Conservation (phyloP, 2,113 vertebrate species). For the Pelmatolapia mariae region DNA sequence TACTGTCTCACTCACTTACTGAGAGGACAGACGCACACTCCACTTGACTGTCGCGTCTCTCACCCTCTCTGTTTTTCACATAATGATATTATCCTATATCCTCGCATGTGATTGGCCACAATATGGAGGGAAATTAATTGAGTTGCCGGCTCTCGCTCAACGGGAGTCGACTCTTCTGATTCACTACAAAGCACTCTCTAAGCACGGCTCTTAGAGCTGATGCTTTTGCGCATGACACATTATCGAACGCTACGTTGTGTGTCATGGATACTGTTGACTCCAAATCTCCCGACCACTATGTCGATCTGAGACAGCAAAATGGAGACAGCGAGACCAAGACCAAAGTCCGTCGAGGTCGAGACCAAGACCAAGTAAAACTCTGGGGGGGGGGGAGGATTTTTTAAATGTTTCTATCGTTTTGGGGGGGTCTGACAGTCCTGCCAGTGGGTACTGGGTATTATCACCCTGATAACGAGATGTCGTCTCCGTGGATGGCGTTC, state of each 20-base stretch:
- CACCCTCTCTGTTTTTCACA: neutral
- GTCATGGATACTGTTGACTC: neutral
- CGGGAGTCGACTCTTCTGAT: neutral
- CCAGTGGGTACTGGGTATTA: neutral
- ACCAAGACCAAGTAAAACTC: neutral
- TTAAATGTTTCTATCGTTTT: neutral
- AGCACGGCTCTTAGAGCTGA: neutral
- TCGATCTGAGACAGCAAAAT: neutral
- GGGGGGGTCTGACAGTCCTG: neutral
- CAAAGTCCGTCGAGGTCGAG: neutral
- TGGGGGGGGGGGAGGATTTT: rapidly evolving
- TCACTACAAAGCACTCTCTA: neutral
- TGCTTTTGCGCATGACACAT: too few species aligned
- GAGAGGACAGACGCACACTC: neutral
- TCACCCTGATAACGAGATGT: neutral
- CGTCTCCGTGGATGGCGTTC: rapidly evolving
- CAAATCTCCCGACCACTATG: neutral
- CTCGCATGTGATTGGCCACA: neutral
- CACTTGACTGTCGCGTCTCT: rapidly evolving
- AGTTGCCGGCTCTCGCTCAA: neutral
- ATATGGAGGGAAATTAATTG: neutral
- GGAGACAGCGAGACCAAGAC: neutral
- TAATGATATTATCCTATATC: neutral
- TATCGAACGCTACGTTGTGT: neutral
- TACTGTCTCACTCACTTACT: neutral